phyloP scores from a whole-genome alignment of 2,113 vertebrate genomes.

The Tragelaphus scriptus region DNA sequence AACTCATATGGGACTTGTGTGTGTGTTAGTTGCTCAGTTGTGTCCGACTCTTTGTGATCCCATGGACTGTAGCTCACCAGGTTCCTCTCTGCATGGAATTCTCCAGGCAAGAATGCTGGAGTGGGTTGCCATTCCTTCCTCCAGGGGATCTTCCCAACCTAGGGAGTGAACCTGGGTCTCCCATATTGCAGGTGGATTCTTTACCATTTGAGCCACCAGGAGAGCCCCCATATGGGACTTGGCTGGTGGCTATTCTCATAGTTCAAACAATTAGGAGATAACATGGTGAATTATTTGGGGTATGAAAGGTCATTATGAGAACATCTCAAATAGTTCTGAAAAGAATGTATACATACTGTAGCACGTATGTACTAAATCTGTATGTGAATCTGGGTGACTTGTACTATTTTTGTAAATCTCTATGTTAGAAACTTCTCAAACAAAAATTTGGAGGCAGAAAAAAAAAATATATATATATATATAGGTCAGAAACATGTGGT shows the following conservation, averaged over 20 bases:
- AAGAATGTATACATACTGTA: background rate
- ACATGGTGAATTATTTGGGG: conserved; percentile 12
- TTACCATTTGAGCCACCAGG: background rate
- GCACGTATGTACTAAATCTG: background rate
- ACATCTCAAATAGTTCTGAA: background rate
- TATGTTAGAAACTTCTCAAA: conserved; percentile 34
- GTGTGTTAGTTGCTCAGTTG: background rate
- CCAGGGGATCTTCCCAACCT: background rate
- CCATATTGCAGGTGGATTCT: background rate
- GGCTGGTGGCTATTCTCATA: background rate
- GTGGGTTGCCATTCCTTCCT: background rate
- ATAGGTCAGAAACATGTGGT: background rate
- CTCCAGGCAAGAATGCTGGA: background rate
- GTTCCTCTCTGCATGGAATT: background rate
- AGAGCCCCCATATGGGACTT: background rate
- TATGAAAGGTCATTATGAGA: conserved; percentile 11
- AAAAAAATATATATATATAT: background rate
- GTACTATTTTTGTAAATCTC: background rate
- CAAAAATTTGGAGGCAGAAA: background rate
- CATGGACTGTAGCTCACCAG: background rate
- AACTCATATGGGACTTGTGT: background rate
- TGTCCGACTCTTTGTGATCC: background rate
- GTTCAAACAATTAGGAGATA: conserved; percentile 6
- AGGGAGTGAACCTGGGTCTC: background rate
- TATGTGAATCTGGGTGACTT: background rate